Base-by-base conservation (phyloP, 2,797 vertebrate species). In the Octomys mimax region DNA sequence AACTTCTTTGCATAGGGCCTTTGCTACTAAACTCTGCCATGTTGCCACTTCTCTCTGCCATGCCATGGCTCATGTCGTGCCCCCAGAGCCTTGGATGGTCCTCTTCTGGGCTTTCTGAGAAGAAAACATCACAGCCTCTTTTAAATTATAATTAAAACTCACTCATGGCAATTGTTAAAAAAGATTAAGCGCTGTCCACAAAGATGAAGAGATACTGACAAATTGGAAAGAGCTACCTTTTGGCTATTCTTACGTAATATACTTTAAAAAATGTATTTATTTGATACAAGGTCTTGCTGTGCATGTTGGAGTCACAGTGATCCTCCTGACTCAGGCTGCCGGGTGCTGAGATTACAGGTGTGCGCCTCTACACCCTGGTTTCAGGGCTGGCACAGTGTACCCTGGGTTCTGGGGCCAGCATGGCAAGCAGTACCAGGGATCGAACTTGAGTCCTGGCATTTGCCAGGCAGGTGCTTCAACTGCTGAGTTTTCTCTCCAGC, bases 231-330 rank as follows among this genome's bases (percentile, higher is more conserved):
- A 73, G 21, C 9, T 92, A 33, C 13, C 13, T 61, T 36, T 91
- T 85, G 87, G 12, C n/a, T 80, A 1, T 57, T 94, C 64, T 66
- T 90, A 87, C 92, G 70, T 66, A 88, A 42, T 85, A 12, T 36
- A n/a, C 14, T 68, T 59, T 49, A 79, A 49, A 49, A 49, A 10
- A 49, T 9, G 8, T 49, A 10, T 10, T 49, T 49, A 49, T 49
- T 49, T 49, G 49, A 49, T 49, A 49, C 49, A 49, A 1, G 49
- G 49, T 49, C 49, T 49, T 49, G 6, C 11, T 11, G 11, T 49
- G 49, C 49, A 49, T 1, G 8, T 49, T 49, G 49, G 49, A 49
- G 8, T 49, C 49, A 49, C 8, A 10, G 49, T 49, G 49, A 49
- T 49, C 49, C 49, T 49, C 49, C 11, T 49, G 49, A 9, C 49